Conservation (phyloP, 2,113 vertebrate species). For the Leptobrachium ailaonicum region DNA sequence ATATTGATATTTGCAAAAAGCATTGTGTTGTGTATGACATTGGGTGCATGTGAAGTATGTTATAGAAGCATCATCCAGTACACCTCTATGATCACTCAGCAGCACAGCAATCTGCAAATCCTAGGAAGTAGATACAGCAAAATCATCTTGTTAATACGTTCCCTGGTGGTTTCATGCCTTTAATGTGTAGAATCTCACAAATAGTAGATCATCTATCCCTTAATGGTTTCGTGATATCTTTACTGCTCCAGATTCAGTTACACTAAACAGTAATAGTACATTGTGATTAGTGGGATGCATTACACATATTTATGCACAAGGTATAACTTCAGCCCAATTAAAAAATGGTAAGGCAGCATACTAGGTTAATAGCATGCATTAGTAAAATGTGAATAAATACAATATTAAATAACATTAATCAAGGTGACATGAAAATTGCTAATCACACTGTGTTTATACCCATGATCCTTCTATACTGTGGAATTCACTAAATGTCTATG, state of each 20-base stretch:
- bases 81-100: no score
- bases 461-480: not conserved
- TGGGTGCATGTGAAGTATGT: no score
- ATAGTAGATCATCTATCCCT: not conserved
- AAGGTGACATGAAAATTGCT: not conserved
- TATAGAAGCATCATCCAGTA: no score
- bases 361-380: not conserved
- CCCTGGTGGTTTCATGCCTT: slow-evolving; percentile 12
- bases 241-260: not conserved
- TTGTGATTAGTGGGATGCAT: not conserved
- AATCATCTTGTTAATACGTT: slow-evolving; percentile 16
- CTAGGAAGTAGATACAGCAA: not conserved
- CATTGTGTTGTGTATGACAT: no score
- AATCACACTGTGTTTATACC: not conserved
- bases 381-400: not conserved
- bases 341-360: not conserved
- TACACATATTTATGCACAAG: not conserved
- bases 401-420: not conserved
- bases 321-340: not conserved
- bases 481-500: not conserved
- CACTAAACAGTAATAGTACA: not conserved
- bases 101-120: no score
- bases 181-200: not conserved
- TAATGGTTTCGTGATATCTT: not conserved
- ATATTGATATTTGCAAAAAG: no score